These are phyloP conservation scores for Junonia oenone DNA, from an alignment of 2,888 invertebrate species.

Conservation along the genomic window DNA sequence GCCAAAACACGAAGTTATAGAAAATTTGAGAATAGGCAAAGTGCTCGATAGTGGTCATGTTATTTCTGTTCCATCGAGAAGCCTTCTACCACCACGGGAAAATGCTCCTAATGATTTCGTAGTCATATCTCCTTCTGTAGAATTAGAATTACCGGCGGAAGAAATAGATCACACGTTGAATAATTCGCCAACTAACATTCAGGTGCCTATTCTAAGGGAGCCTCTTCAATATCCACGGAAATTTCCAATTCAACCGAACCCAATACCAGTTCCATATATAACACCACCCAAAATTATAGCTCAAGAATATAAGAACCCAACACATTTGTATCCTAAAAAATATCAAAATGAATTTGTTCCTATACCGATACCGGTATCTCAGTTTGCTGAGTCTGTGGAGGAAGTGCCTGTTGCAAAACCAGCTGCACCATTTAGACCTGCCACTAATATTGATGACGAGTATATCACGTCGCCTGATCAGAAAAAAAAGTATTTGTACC, in stretches of 20 bases:
- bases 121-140: conserved; percentile 58
- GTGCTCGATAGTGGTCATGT: conserved; percentile 29
- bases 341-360: conserved; percentile 71
- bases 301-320: conserved; percentile 61
- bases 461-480: conserved; percentile 47
- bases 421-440: conserved; percentile 55
- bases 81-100: conserved; percentile 54
- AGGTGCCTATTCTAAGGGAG: background rate
- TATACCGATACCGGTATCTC: conserved; percentile 59
- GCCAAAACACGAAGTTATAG: background rate
- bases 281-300: conserved; percentile 44
- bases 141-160: conserved; percentile 56
- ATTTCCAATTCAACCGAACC: conserved; percentile 40
- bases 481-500: conserved; percentile 61
- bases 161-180: conserved; percentile 20
- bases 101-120: conserved; percentile 55
- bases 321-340: conserved; percentile 80
- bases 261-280: conserved; percentile 48
- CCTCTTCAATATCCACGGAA: conserved; percentile 48
- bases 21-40: conserved; percentile 38
- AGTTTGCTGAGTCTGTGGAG: conserved; percentile 45
- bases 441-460: conserved; percentile 45
- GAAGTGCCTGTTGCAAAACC: conserved; percentile 68
- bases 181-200: conserved; percentile 2
- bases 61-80: conserved; percentile 49